These are phyloP conservation scores for Rhodinocichla rosea DNA, from an alignment of 2,113 vertebrate species.

Conservation along the genomic window DNA sequence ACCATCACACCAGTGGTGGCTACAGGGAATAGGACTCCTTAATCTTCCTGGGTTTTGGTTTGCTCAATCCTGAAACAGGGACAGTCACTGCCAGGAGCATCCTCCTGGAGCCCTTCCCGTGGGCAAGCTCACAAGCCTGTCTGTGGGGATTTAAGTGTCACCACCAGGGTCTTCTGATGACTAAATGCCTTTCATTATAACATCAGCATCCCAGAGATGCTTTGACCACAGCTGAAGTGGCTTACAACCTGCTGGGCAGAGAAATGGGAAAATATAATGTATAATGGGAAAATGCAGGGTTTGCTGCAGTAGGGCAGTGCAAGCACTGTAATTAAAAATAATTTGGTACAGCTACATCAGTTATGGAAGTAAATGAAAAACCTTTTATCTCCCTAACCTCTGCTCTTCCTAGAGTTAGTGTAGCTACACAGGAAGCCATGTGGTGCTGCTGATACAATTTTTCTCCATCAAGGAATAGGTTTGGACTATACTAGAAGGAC, in stretches of 20 bases:
- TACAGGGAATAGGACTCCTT: not conserved
- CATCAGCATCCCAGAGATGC: not conserved
- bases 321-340: not conserved
- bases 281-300: not conserved
- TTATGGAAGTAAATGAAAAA: not conserved
- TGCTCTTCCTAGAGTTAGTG: not conserved
- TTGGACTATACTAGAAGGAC: not conserved
- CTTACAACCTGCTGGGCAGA: not conserved
- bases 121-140: rapidly evolving
- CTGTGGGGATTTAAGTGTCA: not conserved
- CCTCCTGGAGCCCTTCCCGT: not conserved
- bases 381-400: not conserved
- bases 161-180: not conserved
- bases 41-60: not conserved
- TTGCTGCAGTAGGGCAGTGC: not conserved
- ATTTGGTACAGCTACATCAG: not conserved
- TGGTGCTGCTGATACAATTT: not conserved
- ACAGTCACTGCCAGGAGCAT: not conserved
- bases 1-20: rapidly evolving
- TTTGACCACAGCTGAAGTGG: not conserved
- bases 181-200: not conserved
- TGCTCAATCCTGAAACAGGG: not conserved
- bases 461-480: not conserved
- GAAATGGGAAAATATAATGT: not conserved
- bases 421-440: not conserved